Base-by-base conservation (phyloP, 2,797 vertebrate genomes). In the Gymnothorax javanicus region DNA sequence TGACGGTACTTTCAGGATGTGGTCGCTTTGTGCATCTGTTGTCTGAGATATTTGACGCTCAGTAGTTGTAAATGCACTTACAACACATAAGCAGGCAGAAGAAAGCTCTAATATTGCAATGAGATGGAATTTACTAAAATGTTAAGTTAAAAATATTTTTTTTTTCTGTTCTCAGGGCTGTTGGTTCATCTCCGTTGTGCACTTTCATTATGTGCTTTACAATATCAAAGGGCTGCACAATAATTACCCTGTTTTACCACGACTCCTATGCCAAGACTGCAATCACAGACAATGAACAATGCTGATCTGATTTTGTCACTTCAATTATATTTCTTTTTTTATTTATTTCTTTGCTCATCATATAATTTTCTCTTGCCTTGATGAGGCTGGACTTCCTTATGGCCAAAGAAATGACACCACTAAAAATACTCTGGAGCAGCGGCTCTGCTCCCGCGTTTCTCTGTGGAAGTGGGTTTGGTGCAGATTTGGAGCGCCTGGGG, bases 31-130 rank as follows among this genome's bases (percentile, higher is more conserved):
- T 94, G 93, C 0, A 69, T 64, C 77, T 58, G 20, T 2, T 25
- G 23, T 20, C 73, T 88, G 92, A 94, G 91, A 90, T 92, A 93
- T 95, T 94, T 94, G 95, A 94, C 94, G 94, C 92, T 94, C 93
- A 94, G 93, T 95, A 95, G 90, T 88, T 83, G 88, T 25, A 56
- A 85, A 84, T 85, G 86, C 89, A 87, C 81, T 87, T 86, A 83
- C 82, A 71, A 69, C 77, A 73, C 92, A 91, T 89, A 90, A 86
- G 88, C 73, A 91, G 94, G 87, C 91, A 90, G 88, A 91, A 27
- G 92, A 94, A 92, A 87, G 92, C 87, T 69, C 87, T 88, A 83
- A 69, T 94, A 88, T 90, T 79, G 84, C 81, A 85, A 87, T 87
- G 17, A 87, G 86, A 85, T 83, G 85, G 89, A 88, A 43, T 43